A percentile compares a stretch with the other conserved stretches of the same genome.
Evolutionary conservation across 1,140 invertebrate species (phyloP).

Genomic region (Campoletis sonorensis): DNA sequence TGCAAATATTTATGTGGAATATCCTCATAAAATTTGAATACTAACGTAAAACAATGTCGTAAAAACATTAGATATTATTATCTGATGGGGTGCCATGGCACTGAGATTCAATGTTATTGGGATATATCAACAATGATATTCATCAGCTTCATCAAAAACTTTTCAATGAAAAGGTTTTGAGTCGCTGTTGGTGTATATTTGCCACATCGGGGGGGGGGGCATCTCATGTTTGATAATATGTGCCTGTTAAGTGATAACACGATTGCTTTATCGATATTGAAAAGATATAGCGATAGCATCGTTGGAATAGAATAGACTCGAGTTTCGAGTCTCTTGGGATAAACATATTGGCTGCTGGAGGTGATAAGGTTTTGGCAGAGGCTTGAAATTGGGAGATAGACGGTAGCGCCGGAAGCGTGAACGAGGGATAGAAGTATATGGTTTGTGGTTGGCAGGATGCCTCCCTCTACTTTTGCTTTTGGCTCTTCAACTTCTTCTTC

Average conservation of each 20-base stretch:
- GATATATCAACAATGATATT: too few species aligned
- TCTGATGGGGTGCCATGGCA: too few species aligned
- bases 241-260: not conserved
- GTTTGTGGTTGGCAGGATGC: slow-evolving; percentile 30
- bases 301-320: not conserved
- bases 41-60: too few species aligned
- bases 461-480: not conserved
- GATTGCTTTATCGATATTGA: not conserved
- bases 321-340: slow-evolving; percentile 1
- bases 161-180: too few species aligned
- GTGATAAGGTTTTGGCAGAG: slow-evolving; percentile 15
- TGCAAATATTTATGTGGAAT: too few species aligned
- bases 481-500: not conserved
- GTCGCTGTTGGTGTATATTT: too few species aligned
- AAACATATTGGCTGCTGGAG: slow-evolving; percentile 21
- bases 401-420: slow-evolving; percentile 17
- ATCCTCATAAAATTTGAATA: too few species aligned
- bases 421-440: slow-evolving; percentile 11
- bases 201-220: too few species aligned
- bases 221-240: too few species aligned
- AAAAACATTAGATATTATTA: too few species aligned
- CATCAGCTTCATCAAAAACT: too few species aligned
- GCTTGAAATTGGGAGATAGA: not conserved
- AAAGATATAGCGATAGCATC: not conserved
- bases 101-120: too few species aligned